Evolutionary conservation across 2,888 invertebrate genomes (phyloP).

Genomic region (Drosophila colorata): DNA sequence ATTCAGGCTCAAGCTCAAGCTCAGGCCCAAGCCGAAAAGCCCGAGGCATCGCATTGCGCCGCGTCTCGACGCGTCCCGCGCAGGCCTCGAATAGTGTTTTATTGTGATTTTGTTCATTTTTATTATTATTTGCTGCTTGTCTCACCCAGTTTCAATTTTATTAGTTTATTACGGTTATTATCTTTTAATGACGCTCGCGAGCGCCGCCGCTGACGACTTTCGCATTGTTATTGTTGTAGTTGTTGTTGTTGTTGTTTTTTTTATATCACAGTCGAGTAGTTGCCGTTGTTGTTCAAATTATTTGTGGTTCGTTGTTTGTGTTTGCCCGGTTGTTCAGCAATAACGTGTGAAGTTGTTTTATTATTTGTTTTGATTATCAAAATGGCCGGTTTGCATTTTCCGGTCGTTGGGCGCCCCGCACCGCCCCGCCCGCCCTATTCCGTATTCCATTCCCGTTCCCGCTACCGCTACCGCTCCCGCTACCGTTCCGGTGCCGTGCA

Average conservation of each 20-base stretch:
- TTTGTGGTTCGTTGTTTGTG: not conserved
- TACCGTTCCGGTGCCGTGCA: conserved; percentile 26
- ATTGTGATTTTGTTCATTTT: conserved; percentile 60
- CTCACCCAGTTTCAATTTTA: conserved; percentile 79
- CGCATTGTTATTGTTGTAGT: conserved; percentile 47
- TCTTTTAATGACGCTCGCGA: conserved; percentile 78
- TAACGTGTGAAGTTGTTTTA: conserved; percentile 82
- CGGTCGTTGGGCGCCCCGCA: conserved; percentile 66
- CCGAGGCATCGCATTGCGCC: no score
- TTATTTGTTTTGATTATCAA: conserved; percentile 84
- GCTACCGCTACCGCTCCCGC: not conserved
- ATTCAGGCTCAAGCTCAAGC: no score
- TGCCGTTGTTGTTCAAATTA: conserved; percentile 14
- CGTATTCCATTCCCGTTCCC: not conserved
- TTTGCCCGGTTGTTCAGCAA: conserved; percentile 50
- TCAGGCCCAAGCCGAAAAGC: no score
- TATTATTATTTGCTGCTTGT: conserved; percentile 52
- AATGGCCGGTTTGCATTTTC: conserved; percentile 73
- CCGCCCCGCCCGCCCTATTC: conserved; percentile 23
- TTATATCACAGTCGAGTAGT: conserved; percentile 52
- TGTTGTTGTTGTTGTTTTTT: conserved; percentile 28
- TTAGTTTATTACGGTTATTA: conserved; percentile 83
- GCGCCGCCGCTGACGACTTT: conserved; percentile 35
- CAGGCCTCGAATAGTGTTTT: conserved; percentile 60
- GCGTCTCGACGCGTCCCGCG: not conserved